These are phyloP conservation scores for Serripes groenlandicus DNA, from an alignment of 2,888 invertebrate genomes.

Conservation along the genomic window DNA sequence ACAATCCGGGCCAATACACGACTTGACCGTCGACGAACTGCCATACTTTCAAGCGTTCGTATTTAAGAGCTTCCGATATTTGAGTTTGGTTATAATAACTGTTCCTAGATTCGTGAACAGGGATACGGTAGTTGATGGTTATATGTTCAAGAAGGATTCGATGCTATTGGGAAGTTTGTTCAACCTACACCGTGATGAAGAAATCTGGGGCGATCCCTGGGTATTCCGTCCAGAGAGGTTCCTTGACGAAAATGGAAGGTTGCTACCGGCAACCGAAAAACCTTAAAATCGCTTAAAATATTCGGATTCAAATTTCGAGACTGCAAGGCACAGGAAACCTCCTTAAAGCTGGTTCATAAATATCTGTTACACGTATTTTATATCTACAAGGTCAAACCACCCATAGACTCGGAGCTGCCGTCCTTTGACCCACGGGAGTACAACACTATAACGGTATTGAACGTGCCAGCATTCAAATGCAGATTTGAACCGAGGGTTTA, in stretches of 20 bases:
- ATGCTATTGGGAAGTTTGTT: conserved; percentile 8
- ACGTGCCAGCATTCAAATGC: conserved; percentile 2
- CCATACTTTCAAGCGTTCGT: conserved; percentile 6
- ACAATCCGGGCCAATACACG: background rate
- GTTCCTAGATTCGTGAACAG: background rate
- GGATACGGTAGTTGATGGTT: conserved; percentile 17
- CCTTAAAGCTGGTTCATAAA: background rate
- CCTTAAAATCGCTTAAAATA: conserved; percentile 4
- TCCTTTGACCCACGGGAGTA: conserved; percentile 7
- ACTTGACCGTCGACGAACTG: background rate
- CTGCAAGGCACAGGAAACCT: conserved; percentile 1
- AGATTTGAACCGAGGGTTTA: conserved; percentile 5
- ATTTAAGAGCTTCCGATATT: conserved; percentile 15
- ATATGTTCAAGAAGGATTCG: background rate
- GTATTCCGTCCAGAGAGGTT: conserved; percentile 10
- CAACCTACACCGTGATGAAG: conserved; percentile 12
- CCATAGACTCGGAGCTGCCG: background rate
- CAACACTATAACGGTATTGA: conserved; percentile 5
- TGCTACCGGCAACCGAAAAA: background rate
- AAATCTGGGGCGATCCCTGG: background rate
- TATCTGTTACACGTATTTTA: conserved; percentile 3
- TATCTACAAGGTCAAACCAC: background rate
- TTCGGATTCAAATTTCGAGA: conserved; percentile 6
- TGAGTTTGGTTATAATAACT: conserved; percentile 17
- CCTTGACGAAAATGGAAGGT: background rate